Conservation (phyloP, 2,888 invertebrate species). For the Drosophila quinaria region DNA sequence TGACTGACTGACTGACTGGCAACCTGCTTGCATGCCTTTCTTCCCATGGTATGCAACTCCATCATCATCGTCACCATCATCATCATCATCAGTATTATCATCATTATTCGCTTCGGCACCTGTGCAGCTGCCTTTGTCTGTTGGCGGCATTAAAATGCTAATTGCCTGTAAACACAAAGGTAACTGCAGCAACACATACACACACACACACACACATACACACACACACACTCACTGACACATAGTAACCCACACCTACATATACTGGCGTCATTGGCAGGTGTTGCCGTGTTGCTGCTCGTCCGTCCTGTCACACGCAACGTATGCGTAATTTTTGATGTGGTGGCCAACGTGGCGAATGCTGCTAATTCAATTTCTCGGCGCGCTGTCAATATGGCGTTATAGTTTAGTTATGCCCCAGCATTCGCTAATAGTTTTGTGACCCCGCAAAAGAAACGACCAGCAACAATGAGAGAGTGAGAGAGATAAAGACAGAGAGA, state of each 20-base stretch:
- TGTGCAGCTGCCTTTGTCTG: conserved; percentile 72
- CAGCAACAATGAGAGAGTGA: background rate
- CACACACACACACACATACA: conserved; percentile 23
- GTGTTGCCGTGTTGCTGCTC: conserved; percentile 22
- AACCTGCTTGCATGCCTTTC: conserved; percentile 6
- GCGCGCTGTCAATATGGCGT: conserved; percentile 64
- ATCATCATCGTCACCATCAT: conserved; percentile 21
- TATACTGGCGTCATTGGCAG: conserved; percentile 34
- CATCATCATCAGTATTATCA: conserved; percentile 29
- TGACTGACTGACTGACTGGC: conserved; percentile 1
- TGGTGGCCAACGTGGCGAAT: conserved; percentile 54
- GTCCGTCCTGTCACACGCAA: conserved; percentile 41
- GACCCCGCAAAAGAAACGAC: background rate
- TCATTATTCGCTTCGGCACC: conserved; percentile 66
- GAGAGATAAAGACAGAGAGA: background rate
- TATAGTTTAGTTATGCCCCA: conserved; percentile 46
- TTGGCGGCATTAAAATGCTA: conserved; percentile 75
- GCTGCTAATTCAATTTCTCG: conserved; percentile 70
- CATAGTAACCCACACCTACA: background rate
- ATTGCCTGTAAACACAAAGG: conserved; percentile 77
- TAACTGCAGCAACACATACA: conserved; percentile 57
- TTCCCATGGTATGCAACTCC: conserved; percentile 22
- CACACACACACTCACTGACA: conserved; percentile 30
- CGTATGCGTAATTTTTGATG: conserved; percentile 71
- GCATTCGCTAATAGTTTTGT: conserved; percentile 48